Base-by-base conservation (phyloP, 2,113 vertebrate species). In the Motacilla alba region DNA sequence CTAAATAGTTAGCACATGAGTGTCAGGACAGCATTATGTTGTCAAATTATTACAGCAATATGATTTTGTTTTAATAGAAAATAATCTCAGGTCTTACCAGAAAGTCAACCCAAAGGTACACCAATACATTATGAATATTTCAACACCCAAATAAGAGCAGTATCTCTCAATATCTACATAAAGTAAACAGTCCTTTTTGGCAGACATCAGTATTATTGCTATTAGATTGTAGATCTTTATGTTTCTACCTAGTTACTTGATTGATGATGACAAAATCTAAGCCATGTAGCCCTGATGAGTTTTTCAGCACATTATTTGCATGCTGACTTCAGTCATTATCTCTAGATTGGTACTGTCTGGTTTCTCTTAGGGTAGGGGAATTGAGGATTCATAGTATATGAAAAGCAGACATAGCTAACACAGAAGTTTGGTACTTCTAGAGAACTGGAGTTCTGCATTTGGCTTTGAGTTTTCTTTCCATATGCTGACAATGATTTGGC, bases 41-140 rank as follows among this genome's bases (percentile, higher is more conserved):
- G 17, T 70, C 16, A 74, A 53, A 46, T 82, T 78, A 69, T 85
- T 83, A 55, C 5, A 87, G n/a, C 24, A 96, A 87, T 90, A 91
- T 52, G 0, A 47, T 59, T 66, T 95, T 91, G 15, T 94, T 97
- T 96, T 89, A 58, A 63, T 81, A 70, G 73, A 31, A 39, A 27
- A 95, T 95, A 92, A 75, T 79, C 68, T 86, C 30, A 70, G 10
- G 6, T 85, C 10, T 88, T 90, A 59, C 35, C 28, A 95, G 56
- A 76, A 93, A 95, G 69, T 96, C 87, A 97, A 66, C 58, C 60
- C 55, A 89, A 93, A 96, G 56, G 84, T 94, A 96, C 94, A 94
- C 30, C 73, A 95, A 63, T 44, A 64, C 33, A 39, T 59, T 91
- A 83, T 59, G 35, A 93, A 31, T 91, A 83, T 81, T 95, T 96